Evolutionary conservation across 2,888 invertebrate species (phyloP), one percentile per base, ranked within the genome.

Genomic region (Cynaeus angustus): DNA sequence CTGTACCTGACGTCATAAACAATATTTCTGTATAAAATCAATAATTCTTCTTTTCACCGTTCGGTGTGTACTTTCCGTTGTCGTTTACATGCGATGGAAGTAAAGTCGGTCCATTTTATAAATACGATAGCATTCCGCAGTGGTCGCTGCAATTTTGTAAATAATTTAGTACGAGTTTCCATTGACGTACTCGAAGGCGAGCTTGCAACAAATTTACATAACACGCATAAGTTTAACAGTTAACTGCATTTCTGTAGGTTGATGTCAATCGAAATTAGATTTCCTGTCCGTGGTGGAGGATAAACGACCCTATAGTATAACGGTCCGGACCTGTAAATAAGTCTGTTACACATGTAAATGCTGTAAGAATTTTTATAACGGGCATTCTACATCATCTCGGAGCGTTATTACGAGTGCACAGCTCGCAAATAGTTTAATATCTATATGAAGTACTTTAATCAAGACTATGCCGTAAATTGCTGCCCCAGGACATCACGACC

Each of bases 201-300:
- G 62, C 66, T 73, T 71, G 58, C 58, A 50, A 41, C 45, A 66
- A 70, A 75, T 75, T 75, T 74, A 72, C 74, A 74, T 75, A 75
- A 71, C 64, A 48, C 62, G 52, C 75, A 76, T 78, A 78, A 78
- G 68, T 78, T 76, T 67, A 61, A 68, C 53, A 74, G 72, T 76
- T 77, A 76, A 78, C 72, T 77, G 72, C 72, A 37, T 53, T 53
- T 77, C 72, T 75, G 77, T 77, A 74, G 77, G 76, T 70, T 66
- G 73, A 65, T 75, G 78, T 78, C 77, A 78, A 78, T 78, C 72
- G 74, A 71, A 78, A 78, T 78, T 76, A 77, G 75, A 76, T 74
- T 75, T 77, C 74, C 73, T 73, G 74, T 74, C 74, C 53, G 53
- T 70, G 64, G 75, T 53, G 72, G 70, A 75, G 73, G 73, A 75